Conservation (phyloP, 2,797 vertebrate genomes). For the Siniperca undulata region DNA sequence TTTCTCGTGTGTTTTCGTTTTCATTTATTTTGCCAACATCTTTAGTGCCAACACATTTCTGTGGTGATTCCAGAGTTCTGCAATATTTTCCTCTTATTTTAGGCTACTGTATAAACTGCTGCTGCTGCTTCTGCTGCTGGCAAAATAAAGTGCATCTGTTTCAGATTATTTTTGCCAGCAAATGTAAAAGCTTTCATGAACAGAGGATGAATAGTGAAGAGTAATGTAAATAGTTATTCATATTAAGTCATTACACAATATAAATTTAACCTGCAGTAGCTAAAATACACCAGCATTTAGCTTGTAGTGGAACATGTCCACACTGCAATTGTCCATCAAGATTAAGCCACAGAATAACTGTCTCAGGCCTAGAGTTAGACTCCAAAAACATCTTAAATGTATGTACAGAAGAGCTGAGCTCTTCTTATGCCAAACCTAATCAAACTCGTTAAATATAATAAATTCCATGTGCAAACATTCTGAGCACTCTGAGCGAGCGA, state of each 20-base stretch:
- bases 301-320: background rate
- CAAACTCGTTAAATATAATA: slow-evolving; percentile 61
- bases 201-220: slow-evolving; percentile 4
- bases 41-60: slow-evolving; percentile 67
- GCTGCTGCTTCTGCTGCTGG: slow-evolving; percentile 40
- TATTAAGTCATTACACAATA: slow-evolving; percentile 9
- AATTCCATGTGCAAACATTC: slow-evolving; percentile 62
- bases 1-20: slow-evolving; percentile 58
- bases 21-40: slow-evolving; percentile 75
- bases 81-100: slow-evolving; percentile 57
- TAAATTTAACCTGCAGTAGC: slow-evolving; percentile 15
- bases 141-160: slow-evolving; percentile 33
- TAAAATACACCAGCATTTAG: background rate
- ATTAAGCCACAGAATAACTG: background rate
- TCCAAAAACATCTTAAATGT: slow-evolving; percentile 16
- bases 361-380: slow-evolving; percentile 7
- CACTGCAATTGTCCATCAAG: slow-evolving; percentile 5
- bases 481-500: slow-evolving; percentile 45
- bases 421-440: slow-evolving; percentile 46
- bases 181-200: slow-evolving; percentile 32
- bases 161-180: slow-evolving; percentile 36
- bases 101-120: slow-evolving; percentile 54
- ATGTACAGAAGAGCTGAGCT: slow-evolving; percentile 55
- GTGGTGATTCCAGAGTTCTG: slow-evolving; percentile 58
- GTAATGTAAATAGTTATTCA: slow-evolving; percentile 19